Evolutionary conservation across 2,113 vertebrate species (phyloP).

Genomic region (Hirundichthys speculiger): DNA sequence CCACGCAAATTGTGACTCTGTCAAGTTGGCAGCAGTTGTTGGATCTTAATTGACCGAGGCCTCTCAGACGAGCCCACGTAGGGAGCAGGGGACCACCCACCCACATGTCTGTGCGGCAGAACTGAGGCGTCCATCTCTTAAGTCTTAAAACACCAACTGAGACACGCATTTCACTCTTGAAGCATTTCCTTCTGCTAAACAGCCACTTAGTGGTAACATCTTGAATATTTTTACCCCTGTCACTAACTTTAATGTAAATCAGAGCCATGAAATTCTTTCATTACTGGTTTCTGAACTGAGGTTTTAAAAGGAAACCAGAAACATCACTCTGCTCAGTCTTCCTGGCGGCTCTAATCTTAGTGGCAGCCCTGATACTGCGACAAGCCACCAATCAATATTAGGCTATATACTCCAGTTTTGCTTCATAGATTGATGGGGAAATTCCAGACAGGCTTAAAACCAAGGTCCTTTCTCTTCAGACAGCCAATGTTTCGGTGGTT

Average conservation of each 20-base stretch:
- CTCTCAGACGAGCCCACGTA: constrained; percentile 22
- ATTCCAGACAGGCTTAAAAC: constrained; percentile 47
- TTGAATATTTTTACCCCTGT: not conserved
- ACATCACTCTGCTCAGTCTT: not conserved
- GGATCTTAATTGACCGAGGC: constrained; percentile 60
- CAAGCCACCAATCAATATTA: constrained; percentile 47
- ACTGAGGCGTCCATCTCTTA: constrained; percentile 24
- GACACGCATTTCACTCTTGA: constrained; percentile 24
- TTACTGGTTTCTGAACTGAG: constrained; percentile 2
- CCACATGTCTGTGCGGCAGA: constrained; percentile 34
- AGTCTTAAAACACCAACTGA: constrained; percentile 32
- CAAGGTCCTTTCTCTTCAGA: constrained; percentile 48
- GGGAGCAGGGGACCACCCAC: constrained; percentile 47
- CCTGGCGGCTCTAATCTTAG: constrained; percentile 11
- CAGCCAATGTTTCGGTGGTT: constrained; percentile 36
- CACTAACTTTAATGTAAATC: constrained; percentile 3
- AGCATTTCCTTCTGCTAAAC: constrained; percentile 7
- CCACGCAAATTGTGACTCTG: constrained; percentile 37
- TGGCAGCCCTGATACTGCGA: constrained; percentile 21
- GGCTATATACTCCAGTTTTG: constrained; percentile 24
- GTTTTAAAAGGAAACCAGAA: constrained; percentile 3
- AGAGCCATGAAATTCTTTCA: not conserved
- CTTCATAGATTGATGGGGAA: constrained; percentile 36
- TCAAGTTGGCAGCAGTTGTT: constrained; percentile 43
- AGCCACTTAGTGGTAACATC: constrained; percentile 1